Conservation (phyloP, 1,140 invertebrate species). For the Monochamus saltuarius region DNA sequence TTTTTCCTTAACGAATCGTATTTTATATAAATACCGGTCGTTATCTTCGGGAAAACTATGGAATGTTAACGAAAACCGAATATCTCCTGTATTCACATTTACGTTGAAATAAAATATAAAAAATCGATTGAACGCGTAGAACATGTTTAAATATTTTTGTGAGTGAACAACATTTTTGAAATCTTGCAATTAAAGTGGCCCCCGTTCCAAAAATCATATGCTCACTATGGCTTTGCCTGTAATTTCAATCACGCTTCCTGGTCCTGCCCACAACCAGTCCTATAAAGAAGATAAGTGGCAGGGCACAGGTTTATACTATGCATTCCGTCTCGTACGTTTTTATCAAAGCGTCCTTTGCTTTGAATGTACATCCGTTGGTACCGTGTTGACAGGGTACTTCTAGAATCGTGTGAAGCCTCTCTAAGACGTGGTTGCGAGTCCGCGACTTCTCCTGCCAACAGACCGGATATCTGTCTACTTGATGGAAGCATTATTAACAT, state of each 20-base stretch:
- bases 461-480: conserved; percentile 6
- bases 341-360: not conserved
- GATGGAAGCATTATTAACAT: conserved; percentile 2
- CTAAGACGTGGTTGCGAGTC: not conserved
- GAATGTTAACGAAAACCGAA: not conserved
- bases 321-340: not conserved
- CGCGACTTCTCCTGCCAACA: not conserved
- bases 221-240: not conserved
- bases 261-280: not conserved
- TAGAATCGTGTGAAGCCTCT: not conserved
- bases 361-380: not conserved
- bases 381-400: not conserved
- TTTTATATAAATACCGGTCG: not conserved
- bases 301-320: not conserved
- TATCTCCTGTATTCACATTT: not conserved
- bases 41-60: not conserved
- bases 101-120: not conserved
- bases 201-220: not conserved
- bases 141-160: not conserved
- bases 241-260: not conserved
- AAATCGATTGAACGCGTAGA: not conserved
- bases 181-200: not conserved
- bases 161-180: not conserved
- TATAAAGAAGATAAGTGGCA: not conserved
- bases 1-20: not conserved